A percentile compares a stretch with the other conserved stretches of the same genome.
These are phyloP conservation scores for Hydropotes inermis DNA, from an alignment of 2,113 vertebrate genomes.

Conservation along the genomic window DNA sequence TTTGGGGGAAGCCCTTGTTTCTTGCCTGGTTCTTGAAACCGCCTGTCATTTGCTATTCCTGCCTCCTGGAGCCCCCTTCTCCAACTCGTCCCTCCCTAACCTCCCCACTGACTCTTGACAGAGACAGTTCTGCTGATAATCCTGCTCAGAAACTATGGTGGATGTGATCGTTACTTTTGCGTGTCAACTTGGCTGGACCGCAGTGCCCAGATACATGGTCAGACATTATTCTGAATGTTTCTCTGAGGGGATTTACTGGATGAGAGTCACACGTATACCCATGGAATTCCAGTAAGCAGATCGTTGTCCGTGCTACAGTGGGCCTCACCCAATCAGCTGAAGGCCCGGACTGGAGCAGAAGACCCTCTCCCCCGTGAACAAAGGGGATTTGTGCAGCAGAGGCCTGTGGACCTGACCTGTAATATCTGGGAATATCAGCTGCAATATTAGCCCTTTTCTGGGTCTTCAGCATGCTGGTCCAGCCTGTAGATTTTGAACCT, in stretches of 20 bases:
- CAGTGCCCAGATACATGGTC: neutral
- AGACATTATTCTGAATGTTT: neutral
- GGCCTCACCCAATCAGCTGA: neutral
- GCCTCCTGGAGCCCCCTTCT: neutral
- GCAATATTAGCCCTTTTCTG: neutral
- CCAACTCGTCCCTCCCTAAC: rapidly evolving
- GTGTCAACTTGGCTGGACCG: neutral
- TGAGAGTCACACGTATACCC: neutral
- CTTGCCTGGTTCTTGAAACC: neutral
- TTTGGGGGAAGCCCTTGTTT: neutral
- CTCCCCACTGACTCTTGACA: neutral
- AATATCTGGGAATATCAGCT: too few relatives aligned
- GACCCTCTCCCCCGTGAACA: too few relatives aligned
- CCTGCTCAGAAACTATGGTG: neutral
- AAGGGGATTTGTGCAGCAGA: neutral
- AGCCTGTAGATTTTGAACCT: neutral
- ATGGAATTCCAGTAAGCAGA: neutral
- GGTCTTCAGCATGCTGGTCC: neutral
- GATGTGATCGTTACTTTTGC: neutral
- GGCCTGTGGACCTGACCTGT: neutral
- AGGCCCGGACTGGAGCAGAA: neutral
- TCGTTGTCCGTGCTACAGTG: neutral
- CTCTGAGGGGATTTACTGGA: neutral
- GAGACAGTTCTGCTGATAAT: neutral
- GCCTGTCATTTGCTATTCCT: neutral